phyloP scores from a whole-genome alignment of 2,888 invertebrate species.

The Dryocosmus kuriphilus region DNA sequence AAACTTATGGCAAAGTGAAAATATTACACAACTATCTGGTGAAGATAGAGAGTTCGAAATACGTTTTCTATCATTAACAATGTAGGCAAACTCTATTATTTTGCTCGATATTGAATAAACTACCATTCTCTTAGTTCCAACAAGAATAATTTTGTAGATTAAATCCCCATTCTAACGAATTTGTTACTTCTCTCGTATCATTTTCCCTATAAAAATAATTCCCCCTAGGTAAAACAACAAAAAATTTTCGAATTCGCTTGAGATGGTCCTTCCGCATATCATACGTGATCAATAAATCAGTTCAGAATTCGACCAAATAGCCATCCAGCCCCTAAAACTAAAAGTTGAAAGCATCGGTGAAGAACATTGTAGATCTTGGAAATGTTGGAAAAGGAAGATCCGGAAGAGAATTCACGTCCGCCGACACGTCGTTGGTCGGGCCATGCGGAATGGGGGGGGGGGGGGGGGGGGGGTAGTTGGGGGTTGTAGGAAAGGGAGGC shows the following conservation, averaged over 20 bases:
- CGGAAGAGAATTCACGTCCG: constrained; percentile 62
- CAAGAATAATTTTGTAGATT: too few relatives aligned
- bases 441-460: constrained; percentile 54
- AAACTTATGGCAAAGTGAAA: too few relatives aligned
- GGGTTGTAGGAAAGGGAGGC: constrained; percentile 62
- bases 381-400: constrained; percentile 43
- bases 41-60: too few relatives aligned
- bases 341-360: not conserved
- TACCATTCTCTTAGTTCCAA: too few relatives aligned
- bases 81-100: too few relatives aligned
- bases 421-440: constrained; percentile 64
- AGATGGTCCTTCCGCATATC: not conserved
- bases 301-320: not conserved
- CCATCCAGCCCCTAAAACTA: not conserved
- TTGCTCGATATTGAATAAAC: too few relatives aligned
- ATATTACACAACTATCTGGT: too few relatives aligned
- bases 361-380: constrained; percentile 26
- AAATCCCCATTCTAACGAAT: too few relatives aligned
- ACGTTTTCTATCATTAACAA: too few relatives aligned
- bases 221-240: not conserved
- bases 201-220: too few relatives aligned
- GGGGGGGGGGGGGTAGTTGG: constrained; percentile 46
- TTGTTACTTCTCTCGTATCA: too few relatives aligned
- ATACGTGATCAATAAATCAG: not conserved
- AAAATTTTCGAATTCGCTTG: not conserved